Conservation (phyloP, 2,888 invertebrate species). For the Hydriomena furcata region DNA sequence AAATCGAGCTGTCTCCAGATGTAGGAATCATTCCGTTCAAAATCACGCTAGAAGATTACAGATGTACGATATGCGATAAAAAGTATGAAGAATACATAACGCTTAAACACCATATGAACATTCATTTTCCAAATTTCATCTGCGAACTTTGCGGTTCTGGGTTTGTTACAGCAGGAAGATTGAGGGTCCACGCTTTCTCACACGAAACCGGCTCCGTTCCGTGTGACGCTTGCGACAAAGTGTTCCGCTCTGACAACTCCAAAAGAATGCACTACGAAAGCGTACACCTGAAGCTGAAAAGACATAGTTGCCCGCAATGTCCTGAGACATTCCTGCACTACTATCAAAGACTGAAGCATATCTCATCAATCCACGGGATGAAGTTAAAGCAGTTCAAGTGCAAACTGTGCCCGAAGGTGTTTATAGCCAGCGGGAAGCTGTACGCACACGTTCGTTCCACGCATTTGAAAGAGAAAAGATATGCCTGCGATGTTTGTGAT, state of each 20-base stretch:
- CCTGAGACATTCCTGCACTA: constrained; percentile 68
- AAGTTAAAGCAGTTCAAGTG: constrained; percentile 74
- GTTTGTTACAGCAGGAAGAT: constrained; percentile 66
- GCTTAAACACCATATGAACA: constrained; percentile 73
- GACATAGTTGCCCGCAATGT: constrained; percentile 71
- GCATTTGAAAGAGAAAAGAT: constrained; percentile 25
- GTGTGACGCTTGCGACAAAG: constrained; percentile 79
- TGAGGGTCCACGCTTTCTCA: constrained; percentile 63
- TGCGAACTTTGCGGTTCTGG: constrained; percentile 74
- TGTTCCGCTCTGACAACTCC: constrained; percentile 72
- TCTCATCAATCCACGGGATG: constrained; percentile 60
- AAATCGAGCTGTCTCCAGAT: constrained; percentile 49
- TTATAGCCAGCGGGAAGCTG: constrained; percentile 28
- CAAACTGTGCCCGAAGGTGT: constrained; percentile 65
- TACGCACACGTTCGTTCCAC: constrained; percentile 52
- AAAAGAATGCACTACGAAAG: constrained; percentile 76
- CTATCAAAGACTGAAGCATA: constrained; percentile 72
- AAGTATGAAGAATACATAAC: constrained; percentile 64
- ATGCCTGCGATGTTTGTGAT: constrained; percentile 6
- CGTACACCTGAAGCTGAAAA: constrained; percentile 72
- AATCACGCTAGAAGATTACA: constrained; percentile 52
- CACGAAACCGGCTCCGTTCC: constrained; percentile 65
- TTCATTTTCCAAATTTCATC: constrained; percentile 72
- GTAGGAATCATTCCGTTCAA: constrained; percentile 68
- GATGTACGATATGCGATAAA: constrained; percentile 60